These are phyloP conservation scores for Sarcophaga variegata DNA, from an alignment of 2,888 invertebrate species.

Conservation along the genomic window DNA sequence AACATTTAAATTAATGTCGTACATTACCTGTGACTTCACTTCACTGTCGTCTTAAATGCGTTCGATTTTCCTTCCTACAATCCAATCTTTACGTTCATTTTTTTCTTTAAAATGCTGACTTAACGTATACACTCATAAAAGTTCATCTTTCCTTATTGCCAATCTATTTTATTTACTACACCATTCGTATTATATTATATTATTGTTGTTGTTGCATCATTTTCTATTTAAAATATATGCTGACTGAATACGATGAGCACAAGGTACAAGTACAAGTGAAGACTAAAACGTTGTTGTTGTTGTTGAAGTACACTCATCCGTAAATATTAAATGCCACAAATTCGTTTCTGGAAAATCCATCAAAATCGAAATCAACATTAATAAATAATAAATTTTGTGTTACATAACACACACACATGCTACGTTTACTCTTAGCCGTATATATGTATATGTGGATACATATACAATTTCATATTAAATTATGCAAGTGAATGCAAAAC, in stretches of 20 bases:
- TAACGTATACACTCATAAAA: no score
- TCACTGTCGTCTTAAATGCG: no score
- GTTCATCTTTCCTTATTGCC: no score
- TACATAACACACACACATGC: not conserved
- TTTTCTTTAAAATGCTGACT: no score
- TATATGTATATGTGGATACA: not conserved
- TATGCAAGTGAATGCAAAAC: not conserved
- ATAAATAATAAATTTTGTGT: conserved; percentile 63
- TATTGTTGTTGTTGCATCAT: conserved; percentile 28
- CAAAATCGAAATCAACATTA: conserved; percentile 69
- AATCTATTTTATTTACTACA: no score
- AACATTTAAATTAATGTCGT: no score
- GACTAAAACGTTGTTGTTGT: not conserved
- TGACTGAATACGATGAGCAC: not conserved
- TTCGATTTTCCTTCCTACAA: no score
- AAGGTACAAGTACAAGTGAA: not conserved
- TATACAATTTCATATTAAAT: not conserved
- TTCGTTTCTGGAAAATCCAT: conserved; percentile 65
- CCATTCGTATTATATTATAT: no score
- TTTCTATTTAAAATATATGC: conserved; percentile 15
- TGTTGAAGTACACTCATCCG: conserved; percentile 39
- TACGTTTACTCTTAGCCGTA: not conserved
- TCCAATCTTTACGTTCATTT: no score
- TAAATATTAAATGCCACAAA: conserved; percentile 65
- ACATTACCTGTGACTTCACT: no score